Evolutionary conservation across 2,888 invertebrate genomes (phyloP).

Genomic region (Drosophila stalkeri): DNA sequence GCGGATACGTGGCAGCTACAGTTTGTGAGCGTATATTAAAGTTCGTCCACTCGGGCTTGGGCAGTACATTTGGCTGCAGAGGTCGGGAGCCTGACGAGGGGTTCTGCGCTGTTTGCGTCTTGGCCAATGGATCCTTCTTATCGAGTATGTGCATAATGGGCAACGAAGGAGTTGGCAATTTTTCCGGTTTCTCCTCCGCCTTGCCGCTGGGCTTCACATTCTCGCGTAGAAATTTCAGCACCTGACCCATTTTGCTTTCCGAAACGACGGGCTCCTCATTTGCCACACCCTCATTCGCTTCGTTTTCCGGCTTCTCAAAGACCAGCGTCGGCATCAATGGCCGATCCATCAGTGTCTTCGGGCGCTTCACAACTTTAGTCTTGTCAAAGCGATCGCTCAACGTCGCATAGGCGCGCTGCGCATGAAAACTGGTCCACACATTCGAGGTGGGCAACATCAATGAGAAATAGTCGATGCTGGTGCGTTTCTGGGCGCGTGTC

Average conservation of each 20-base stretch:
- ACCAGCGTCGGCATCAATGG: not conserved
- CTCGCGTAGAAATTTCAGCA: not conserved
- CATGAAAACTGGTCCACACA: not conserved
- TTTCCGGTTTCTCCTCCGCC: not conserved
- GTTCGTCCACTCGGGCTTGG: not conserved
- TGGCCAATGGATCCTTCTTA: not conserved
- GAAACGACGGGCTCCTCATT: not conserved
- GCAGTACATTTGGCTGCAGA: not conserved
- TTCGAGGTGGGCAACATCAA: not conserved
- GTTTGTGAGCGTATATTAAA: not conserved
- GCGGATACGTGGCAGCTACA: not conserved
- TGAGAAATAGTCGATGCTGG: not conserved
- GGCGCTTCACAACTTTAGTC: not conserved
- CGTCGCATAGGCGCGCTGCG: constrained; percentile 14
- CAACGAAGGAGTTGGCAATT: not conserved
- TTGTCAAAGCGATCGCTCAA: not conserved
- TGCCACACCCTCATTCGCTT: not conserved
- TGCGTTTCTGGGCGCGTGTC: not conserved
- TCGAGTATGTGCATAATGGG: not conserved
- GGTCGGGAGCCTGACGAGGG: not conserved
- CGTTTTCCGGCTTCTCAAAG: not conserved
- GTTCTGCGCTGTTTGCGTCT: not conserved
- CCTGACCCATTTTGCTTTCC: not conserved
- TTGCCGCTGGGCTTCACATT: not conserved
- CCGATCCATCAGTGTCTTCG: not conserved